Percentiles rank a stretch among this genome's conserved stretches.
These are phyloP conservation scores for Ips nitidus DNA, from an alignment of 1,140 invertebrate species.

Conservation along the genomic window DNA sequence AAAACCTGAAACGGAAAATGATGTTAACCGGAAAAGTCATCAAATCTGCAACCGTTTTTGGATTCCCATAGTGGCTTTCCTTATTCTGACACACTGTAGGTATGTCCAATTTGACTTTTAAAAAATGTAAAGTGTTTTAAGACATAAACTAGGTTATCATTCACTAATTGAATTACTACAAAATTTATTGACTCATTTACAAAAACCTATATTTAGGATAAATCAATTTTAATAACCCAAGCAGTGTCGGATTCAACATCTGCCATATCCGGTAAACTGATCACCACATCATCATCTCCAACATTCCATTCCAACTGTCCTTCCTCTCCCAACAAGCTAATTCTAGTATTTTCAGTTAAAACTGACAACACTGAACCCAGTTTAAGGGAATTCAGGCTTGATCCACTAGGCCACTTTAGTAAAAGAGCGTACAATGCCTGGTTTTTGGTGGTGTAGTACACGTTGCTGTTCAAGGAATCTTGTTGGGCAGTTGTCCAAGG, in stretches of 20 bases:
- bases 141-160: too few species aligned
- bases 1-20: too few species aligned
- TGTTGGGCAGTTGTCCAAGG: constrained; percentile 62
- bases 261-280: constrained; percentile 1
- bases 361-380: background rate
- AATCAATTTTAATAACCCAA: constrained; percentile 1
- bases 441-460: constrained; percentile 3
- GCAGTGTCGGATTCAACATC: background rate
- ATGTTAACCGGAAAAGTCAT: too few species aligned
- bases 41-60: too few species aligned
- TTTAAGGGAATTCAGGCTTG: background rate
- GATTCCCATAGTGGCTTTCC: too few species aligned
- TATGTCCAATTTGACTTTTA: too few species aligned
- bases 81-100: too few species aligned
- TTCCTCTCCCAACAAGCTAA: background rate
- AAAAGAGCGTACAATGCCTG: background rate
- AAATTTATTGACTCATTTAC: too few species aligned
- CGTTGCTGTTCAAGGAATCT: background rate
- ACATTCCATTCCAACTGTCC: background rate
- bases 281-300: background rate
- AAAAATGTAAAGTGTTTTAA: too few species aligned
- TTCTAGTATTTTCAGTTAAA: background rate
- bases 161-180: too few species aligned
- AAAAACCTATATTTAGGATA: too few species aligned
- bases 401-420: constrained; percentile 1